phyloP scores from a whole-genome alignment of 1,140 invertebrate genomes.

The Cotesia chilonis region DNA sequence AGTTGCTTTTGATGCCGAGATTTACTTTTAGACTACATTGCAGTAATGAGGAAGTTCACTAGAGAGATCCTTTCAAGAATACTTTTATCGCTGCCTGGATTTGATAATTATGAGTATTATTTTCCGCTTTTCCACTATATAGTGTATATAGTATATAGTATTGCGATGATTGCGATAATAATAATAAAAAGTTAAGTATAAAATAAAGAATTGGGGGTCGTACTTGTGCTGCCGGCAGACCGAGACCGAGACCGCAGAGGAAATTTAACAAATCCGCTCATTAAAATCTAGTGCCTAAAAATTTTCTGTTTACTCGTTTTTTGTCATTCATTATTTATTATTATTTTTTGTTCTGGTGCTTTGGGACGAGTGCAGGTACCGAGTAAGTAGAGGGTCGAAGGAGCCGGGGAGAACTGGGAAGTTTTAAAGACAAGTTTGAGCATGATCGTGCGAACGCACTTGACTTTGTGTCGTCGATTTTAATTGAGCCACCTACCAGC shows the following conservation, averaged over 20 bases:
- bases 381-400: too few relatives aligned
- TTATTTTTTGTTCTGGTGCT: constrained; percentile 5
- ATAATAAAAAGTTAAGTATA: too few relatives aligned
- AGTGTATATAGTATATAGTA: too few relatives aligned
- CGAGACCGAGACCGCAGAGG: constrained; percentile 48
- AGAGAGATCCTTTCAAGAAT: constrained; percentile 58
- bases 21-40: too few relatives aligned
- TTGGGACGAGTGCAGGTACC: background rate
- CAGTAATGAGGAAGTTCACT: constrained; percentile 56
- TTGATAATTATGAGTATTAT: constrained; percentile 67
- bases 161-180: background rate
- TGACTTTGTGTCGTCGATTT: constrained; percentile 35
- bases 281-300: constrained; percentile 50
- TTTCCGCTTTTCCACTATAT: constrained; percentile 49
- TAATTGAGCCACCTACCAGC: constrained; percentile 35
- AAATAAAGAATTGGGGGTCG: constrained; percentile 31
- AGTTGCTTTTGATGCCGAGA: constrained; percentile 54
- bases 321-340: constrained; percentile 16
- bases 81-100: constrained; percentile 49
- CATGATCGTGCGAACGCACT: constrained; percentile 37
- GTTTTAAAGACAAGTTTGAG: background rate
- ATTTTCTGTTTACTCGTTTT: constrained; percentile 33
- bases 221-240: constrained; percentile 60
- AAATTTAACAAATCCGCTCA: constrained; percentile 61
- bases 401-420: too few relatives aligned